phyloP scores from a whole-genome alignment of 2,888 invertebrate genomes.

The Nymphalis polychloros region DNA sequence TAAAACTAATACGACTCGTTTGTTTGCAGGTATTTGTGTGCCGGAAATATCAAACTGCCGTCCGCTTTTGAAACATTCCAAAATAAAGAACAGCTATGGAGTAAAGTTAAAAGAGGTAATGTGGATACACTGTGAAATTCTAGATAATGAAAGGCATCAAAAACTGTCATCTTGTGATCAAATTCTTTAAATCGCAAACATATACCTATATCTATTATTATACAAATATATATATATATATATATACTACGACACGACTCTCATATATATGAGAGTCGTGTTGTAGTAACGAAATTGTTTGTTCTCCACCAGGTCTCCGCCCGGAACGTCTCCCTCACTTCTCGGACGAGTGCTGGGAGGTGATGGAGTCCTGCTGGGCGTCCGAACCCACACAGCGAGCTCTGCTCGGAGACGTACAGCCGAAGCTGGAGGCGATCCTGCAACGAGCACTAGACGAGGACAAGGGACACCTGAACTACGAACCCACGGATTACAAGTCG shows the following conservation, averaged over 20 bases:
- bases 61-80: slow-evolving; percentile 90
- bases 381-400: slow-evolving; percentile 88
- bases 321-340: slow-evolving; percentile 90
- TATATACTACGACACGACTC: too few species aligned
- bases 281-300: not conserved
- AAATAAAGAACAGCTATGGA: slow-evolving; percentile 94
- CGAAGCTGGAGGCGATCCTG: slow-evolving; percentile 82
- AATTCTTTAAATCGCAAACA: too few species aligned
- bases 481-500: slow-evolving; percentile 12
- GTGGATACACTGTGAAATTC: not conserved
- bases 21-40: slow-evolving; percentile 86
- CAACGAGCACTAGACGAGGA: slow-evolving; percentile 42
- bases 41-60: slow-evolving; percentile 90
- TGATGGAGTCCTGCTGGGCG: slow-evolving; percentile 93
- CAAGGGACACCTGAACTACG: slow-evolving; percentile 26
- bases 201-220: too few species aligned
- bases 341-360: slow-evolving; percentile 89
- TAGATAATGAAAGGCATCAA: too few species aligned
- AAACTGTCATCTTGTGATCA: too few species aligned
- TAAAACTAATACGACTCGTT: not conserved
- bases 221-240: too few species aligned
- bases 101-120: slow-evolving; percentile 89
- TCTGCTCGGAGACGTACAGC: slow-evolving; percentile 89
- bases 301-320: slow-evolving; percentile 83
- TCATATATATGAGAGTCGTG: not conserved